These are phyloP conservation scores for Bryconaethiops microstoma DNA, from an alignment of 2,797 vertebrate species.

Conservation along the genomic window DNA sequence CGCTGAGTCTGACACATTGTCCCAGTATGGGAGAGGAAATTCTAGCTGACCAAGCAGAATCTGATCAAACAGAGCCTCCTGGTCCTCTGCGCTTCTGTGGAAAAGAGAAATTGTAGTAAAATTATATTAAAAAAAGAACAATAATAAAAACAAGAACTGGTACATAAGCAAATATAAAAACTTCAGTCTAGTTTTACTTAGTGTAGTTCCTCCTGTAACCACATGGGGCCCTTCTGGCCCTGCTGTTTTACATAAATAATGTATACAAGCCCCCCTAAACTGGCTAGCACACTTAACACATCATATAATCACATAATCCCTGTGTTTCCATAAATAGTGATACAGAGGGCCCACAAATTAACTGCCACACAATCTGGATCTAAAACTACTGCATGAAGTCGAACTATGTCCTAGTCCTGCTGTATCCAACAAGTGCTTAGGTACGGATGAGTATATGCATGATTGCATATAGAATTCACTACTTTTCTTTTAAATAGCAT, in stretches of 20 bases:
- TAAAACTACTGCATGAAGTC: no score
- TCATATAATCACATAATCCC: neutral
- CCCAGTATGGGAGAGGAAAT: constrained; percentile 96
- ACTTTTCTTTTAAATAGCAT: neutral
- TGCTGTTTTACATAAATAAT: constrained; percentile 19
- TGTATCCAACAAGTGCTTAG: neutral
- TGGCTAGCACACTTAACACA: constrained; percentile 30
- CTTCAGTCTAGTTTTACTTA: no score
- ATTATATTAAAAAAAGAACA: neutral
- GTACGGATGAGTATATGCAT: neutral
- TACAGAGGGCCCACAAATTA: constrained; percentile 9
- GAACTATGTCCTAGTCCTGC: neutral
- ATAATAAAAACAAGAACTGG: neutral
- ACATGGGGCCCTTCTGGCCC: constrained; percentile 50
- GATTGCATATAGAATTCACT: neutral
- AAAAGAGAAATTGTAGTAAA: neutral
- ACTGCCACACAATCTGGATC: neutral
- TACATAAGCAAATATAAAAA: neutral
- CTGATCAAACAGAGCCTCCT: constrained; percentile 97
- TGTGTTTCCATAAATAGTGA: constrained; percentile 30
- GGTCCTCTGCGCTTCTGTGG: constrained; percentile 91
- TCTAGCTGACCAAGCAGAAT: constrained; percentile 98
- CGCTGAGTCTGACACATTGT: constrained; percentile 94
- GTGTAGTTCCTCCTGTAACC: constrained; percentile 13
- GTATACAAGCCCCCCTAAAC: constrained; percentile 37